Base-by-base conservation (phyloP, 2,797 vertebrate genomes). In the Diplodus sargus region DNA sequence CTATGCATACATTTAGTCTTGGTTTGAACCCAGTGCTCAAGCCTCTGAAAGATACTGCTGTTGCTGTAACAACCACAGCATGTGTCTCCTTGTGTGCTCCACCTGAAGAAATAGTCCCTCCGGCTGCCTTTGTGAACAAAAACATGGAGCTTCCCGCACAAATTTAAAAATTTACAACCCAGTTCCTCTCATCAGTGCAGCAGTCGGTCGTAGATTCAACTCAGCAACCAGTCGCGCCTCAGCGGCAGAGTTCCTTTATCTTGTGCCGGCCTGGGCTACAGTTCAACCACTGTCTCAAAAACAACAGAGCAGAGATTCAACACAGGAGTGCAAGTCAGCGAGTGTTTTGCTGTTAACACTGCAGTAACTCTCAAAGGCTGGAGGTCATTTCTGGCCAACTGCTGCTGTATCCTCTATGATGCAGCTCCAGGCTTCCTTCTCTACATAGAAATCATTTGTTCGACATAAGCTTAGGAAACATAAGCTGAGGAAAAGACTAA, bases 231-330 rank as follows among this genome's bases (percentile, higher is more conserved):
- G 58, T 64, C 79, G 73, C 52, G 70, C 71, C 76, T 85, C 81
- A 42, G 83, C 20, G 4, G 58, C 57, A 49, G 43, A 28, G 67
- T 60, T 81, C 54, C 82, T 82, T 87, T 59, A 70, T 87, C 79
- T 80, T 64, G 30, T 9, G 4, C 63, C 2, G 45, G 75, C 70
- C 56, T 65, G 13, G 67, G 64, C 78, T 61, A 47, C 70, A 67
- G 81, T 70, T 85, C 67, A 76, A 58, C 73, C 17, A 22, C 77
- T 23, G 72, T 70, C 71, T 86, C 73, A 56, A 14, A 78, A 83
- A 74, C 60, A 74, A 49, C 57, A 51, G 59, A 20, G 53, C 51
- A 74, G 12, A 76, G 30, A 70, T 67, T 67, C 64, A 49, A 56
- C 60, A 51, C 70, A 65, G 47, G 57, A 49, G 59, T 20, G 43